phyloP scores from a whole-genome alignment of 2,113 vertebrate species.

The Psittacula cyanocephala region DNA sequence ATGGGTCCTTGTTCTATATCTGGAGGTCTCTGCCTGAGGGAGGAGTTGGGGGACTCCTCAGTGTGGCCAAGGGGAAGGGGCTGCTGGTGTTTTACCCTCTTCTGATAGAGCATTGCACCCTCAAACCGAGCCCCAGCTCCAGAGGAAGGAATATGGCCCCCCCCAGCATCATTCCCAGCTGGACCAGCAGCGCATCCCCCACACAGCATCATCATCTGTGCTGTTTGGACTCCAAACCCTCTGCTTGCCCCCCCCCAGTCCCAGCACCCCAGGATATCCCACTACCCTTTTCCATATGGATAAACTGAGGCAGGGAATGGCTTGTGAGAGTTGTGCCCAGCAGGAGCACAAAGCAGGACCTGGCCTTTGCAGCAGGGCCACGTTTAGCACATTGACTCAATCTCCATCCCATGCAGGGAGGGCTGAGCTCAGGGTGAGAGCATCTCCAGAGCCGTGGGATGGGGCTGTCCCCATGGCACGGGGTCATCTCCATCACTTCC shows the following conservation, averaged over 20 bases:
- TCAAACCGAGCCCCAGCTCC: neutral
- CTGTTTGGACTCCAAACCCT: neutral
- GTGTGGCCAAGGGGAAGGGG: neutral
- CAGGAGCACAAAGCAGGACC: neutral
- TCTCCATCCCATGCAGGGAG: accelerated
- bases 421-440: neutral
- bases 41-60: neutral
- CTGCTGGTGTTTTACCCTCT: neutral
- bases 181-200: neutral
- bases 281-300: neutral
- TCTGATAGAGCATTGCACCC: accelerated
- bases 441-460: accelerated
- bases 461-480: neutral
- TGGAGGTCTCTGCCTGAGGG: neutral
- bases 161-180: neutral
- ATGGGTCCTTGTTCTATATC: neutral
- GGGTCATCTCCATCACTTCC: neutral
- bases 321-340: accelerated
- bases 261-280: neutral
- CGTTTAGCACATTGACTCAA: accelerated
- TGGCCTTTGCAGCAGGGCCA: neutral
- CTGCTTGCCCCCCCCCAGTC: neutral
- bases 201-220: accelerated
- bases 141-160: accelerated
- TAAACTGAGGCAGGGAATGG: neutral